These are phyloP conservation scores for Grapholita molesta DNA, from an alignment of 1,140 invertebrate species.

Conservation along the genomic window DNA sequence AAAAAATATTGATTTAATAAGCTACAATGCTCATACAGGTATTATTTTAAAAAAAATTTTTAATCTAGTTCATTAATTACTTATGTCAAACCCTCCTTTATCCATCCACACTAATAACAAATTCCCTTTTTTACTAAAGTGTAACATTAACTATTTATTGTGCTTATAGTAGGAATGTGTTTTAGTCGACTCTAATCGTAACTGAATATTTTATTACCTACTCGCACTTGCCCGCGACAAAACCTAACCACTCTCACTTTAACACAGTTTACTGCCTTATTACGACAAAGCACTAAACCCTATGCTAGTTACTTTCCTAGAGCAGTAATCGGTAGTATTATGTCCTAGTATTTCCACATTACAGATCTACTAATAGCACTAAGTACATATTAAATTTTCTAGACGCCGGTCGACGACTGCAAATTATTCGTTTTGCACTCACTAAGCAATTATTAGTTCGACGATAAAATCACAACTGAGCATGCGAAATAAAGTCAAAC, in stretches of 20 bases:
- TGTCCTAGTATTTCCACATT: background rate
- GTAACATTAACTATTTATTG: too few species aligned
- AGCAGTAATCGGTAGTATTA: background rate
- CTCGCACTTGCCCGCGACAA: background rate
- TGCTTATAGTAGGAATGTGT: too few species aligned
- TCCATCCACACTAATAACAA: too few species aligned
- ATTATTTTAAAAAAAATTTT: too few species aligned
- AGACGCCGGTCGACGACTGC: background rate
- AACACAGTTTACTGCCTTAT: background rate
- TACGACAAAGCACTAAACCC: background rate
- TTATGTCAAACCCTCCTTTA: too few species aligned
- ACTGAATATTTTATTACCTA: background rate
- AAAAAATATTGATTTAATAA: too few species aligned
- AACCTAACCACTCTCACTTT: background rate
- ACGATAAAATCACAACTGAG: slow-evolving; percentile 33
- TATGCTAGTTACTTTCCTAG: background rate
- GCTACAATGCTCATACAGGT: too few species aligned
- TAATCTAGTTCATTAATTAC: too few species aligned
- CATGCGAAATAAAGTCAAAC: slow-evolving; percentile 48
- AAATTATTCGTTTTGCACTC: background rate
- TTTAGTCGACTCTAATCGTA: background rate
- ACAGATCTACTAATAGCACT: background rate
- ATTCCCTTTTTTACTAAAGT: too few species aligned
- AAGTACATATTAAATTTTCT: background rate
- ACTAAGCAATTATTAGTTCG: slow-evolving; percentile 29